These are phyloP conservation scores for Mormoops blainvillei DNA, from an alignment of 2,113 vertebrate genomes.

Conservation along the genomic window DNA sequence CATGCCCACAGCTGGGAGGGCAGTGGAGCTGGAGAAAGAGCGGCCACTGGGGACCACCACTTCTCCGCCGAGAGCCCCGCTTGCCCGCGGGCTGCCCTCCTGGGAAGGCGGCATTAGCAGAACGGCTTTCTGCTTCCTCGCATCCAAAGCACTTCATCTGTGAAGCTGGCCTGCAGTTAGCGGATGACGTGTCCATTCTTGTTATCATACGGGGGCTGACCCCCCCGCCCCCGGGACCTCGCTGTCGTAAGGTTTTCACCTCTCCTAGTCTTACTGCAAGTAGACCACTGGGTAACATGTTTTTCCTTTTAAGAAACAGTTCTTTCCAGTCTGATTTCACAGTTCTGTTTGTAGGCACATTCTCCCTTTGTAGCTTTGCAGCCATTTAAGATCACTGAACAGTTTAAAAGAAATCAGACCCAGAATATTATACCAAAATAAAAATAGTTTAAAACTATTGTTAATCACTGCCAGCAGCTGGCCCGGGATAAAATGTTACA, in stretches of 20 bases:
- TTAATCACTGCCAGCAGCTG: not conserved
- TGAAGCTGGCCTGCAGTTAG: accelerated
- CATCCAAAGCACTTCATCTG: accelerated
- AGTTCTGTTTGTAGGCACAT: too few species aligned
- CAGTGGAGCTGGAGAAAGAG: not conserved
- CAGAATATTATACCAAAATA: not conserved
- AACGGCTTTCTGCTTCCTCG: not conserved
- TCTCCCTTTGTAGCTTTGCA: not conserved
- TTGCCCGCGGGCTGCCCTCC: not conserved
- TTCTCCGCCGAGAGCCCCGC: accelerated
- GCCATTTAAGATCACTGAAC: not conserved
- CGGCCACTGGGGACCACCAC: too few species aligned
- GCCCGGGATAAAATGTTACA: not conserved
- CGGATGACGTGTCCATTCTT: too few species aligned
- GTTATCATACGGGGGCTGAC: accelerated
- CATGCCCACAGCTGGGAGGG: too few species aligned
- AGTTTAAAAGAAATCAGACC: not conserved
- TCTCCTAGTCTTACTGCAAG: not conserved
- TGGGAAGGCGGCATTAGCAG: not conserved
- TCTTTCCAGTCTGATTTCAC: not conserved
- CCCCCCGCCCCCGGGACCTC: not conserved
- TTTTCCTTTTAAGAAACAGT: not conserved
- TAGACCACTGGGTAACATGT: accelerated
- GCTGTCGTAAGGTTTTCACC: accelerated
- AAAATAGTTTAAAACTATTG: not conserved